Evolutionary conservation across 1,140 invertebrate species (phyloP).

Genomic region (Drosophila ohnishii): DNA sequence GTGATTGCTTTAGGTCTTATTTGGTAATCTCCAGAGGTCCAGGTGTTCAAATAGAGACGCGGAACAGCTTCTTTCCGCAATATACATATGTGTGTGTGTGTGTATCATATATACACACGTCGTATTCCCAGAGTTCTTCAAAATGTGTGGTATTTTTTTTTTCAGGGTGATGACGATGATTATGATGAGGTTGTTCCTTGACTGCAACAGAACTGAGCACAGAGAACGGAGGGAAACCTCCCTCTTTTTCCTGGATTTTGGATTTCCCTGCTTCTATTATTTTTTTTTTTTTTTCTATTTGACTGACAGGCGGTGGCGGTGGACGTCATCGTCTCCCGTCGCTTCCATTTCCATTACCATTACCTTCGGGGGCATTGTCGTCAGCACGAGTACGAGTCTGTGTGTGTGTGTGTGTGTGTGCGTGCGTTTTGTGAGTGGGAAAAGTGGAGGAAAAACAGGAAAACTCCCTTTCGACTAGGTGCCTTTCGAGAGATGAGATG

Average conservation of each 20-base stretch:
- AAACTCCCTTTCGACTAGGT: constrained; percentile 24
- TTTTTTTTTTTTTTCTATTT: constrained; percentile 9
- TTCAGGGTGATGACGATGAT: constrained; percentile 22
- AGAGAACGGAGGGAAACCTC: constrained; percentile 17
- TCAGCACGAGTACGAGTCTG: constrained; percentile 4
- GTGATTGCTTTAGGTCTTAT: constrained; percentile 27
- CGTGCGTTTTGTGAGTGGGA: constrained; percentile 1
- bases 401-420: not conserved
- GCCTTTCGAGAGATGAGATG: constrained; percentile 6
- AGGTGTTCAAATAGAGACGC: constrained; percentile 31
- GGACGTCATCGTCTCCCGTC: constrained; percentile 28
- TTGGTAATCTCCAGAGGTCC: constrained; percentile 30
- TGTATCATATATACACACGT: not conserved
- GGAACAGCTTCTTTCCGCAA: constrained; percentile 26
- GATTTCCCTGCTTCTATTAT: constrained; percentile 17
- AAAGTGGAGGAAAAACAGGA: constrained; percentile 33
- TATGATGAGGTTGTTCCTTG: constrained; percentile 34
- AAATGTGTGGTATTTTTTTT: not conserved
- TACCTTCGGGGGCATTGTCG: constrained; percentile 44
- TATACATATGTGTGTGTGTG: not conserved
- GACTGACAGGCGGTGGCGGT: constrained; percentile 41
- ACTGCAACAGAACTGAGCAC: constrained; percentile 13
- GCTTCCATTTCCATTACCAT: constrained; percentile 40
- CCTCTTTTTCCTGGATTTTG: constrained; percentile 28
- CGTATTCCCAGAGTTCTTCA: constrained; percentile 11